A percentile compares a stretch with the other conserved stretches of the same genome.
These are phyloP conservation scores for Polydrusus tereticollis DNA, from an alignment of 2,888 invertebrate genomes.

Conservation along the genomic window DNA sequence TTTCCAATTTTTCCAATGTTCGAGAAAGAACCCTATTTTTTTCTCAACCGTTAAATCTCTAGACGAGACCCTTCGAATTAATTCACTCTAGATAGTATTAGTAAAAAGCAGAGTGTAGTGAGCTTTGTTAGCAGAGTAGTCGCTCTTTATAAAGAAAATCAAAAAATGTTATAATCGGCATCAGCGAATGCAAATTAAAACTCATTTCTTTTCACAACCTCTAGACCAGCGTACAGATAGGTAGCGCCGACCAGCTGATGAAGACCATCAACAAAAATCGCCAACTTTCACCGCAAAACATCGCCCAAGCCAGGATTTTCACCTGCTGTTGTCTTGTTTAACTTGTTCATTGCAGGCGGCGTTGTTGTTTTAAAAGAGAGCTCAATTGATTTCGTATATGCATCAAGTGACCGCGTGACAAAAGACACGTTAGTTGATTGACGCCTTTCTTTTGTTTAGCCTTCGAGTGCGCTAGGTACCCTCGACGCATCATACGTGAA, in stretches of 20 bases:
- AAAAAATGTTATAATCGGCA: not conserved
- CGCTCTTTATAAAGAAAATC: no score
- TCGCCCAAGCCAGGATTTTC: not conserved
- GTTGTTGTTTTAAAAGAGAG: not conserved
- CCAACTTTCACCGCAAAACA: conserved; percentile 13
- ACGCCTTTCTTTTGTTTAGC: conserved; percentile 12
- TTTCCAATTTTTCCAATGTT: no score
- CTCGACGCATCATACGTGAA: not conserved
- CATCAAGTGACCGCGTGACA: conserved; percentile 8
- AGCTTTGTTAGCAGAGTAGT: no score
- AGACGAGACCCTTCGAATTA: no score
- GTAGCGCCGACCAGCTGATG: conserved; percentile 12
- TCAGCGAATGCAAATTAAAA: not conserved
- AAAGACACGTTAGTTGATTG: not conserved
- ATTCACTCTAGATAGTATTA: no score
- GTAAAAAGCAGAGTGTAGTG: no score
- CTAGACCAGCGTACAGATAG: conserved; percentile 7
- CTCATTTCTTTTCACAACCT: not conserved
- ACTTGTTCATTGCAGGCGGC: conserved; percentile 1
- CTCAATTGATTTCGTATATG: not conserved
- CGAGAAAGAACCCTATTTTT: no score
- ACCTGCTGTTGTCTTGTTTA: conserved; percentile 12
- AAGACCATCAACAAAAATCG: conserved; percentile 12
- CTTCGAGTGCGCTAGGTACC: not conserved
- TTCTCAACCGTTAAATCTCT: no score